A percentile compares a stretch with the other conserved stretches of the same genome.
These are phyloP conservation scores for Anthrax anthrax DNA, from an alignment of 2,888 invertebrate genomes.

Conservation along the genomic window DNA sequence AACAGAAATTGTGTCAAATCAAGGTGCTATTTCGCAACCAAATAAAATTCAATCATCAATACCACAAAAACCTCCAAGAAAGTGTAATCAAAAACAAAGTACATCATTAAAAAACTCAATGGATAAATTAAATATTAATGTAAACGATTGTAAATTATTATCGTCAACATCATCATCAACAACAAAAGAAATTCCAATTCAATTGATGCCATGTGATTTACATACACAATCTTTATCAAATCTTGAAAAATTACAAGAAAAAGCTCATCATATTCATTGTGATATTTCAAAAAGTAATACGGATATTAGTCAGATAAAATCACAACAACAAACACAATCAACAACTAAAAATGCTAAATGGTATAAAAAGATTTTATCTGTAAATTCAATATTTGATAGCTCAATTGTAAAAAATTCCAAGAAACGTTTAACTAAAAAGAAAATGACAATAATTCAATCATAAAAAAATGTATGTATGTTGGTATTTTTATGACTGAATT, in stretches of 20 bases:
- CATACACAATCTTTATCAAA: constrained; percentile 3
- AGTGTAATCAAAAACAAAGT: background rate
- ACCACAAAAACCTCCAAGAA: constrained; percentile 1
- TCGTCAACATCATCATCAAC: too few relatives aligned
- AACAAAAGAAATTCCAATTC: too few relatives aligned
- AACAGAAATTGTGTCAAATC: background rate
- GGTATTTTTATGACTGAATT: too few relatives aligned
- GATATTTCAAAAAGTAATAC: constrained; percentile 2
- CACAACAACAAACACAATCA: background rate
- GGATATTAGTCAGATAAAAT: background rate
- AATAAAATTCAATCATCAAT: too few relatives aligned
- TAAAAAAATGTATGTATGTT: too few relatives aligned
- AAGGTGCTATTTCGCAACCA: background rate
- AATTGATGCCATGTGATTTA: too few relatives aligned
- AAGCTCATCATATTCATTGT: background rate
- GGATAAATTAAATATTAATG: background rate
- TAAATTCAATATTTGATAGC: background rate
- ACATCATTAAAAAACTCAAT: background rate
- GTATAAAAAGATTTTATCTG: constrained; percentile 6
- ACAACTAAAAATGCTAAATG: constrained; percentile 7
- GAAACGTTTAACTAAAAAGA: background rate
- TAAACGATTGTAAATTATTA: too few relatives aligned
- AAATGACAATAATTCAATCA: background rate
- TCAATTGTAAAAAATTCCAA: background rate
- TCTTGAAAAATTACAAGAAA: background rate